Evolutionary conservation across 2,797 vertebrate genomes (phyloP).

Genomic region (Sebastes paucispinis): DNA sequence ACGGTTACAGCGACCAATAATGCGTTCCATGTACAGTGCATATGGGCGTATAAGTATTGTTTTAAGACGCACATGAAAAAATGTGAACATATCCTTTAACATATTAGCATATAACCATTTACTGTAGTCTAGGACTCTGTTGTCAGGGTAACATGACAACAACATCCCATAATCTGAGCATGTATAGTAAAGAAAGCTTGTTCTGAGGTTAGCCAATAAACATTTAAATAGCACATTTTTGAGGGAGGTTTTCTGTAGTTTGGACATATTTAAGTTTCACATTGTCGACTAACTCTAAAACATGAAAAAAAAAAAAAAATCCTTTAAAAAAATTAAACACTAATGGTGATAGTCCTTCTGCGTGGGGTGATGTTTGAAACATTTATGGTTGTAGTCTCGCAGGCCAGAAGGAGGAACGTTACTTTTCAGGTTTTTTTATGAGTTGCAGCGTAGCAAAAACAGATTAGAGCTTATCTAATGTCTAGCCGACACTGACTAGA

Average conservation of each 20-base stretch:
- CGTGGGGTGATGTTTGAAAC: background rate
- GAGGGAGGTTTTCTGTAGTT: background rate
- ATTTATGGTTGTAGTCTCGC: background rate
- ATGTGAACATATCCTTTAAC: background rate
- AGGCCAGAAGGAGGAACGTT: constrained; percentile 19
- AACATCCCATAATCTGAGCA: background rate
- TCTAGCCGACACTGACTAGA: constrained; percentile 26
- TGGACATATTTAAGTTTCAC: background rate
- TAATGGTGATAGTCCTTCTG: background rate
- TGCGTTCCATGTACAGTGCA: background rate
- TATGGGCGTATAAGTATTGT: background rate
- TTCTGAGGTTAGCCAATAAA: background rate
- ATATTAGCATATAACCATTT: background rate
- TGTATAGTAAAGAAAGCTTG: background rate
- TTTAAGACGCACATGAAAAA: background rate
- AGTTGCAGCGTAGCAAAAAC: background rate
- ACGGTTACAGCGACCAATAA: background rate
- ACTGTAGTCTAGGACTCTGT: background rate
- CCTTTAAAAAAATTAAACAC: background rate
- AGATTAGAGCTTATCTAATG: constrained; percentile 45
- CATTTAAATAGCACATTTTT: background rate
- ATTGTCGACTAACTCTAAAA: too few species aligned
- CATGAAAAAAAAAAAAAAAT: background rate
- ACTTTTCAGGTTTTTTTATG: constrained; percentile 47
- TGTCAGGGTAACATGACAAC: background rate